Evolutionary conservation across 35 echinoderm and acorn worm genomes (phyloP), one percentile per base, ranked within the genome.

Genomic region (Apostichopus californicus): DNA sequence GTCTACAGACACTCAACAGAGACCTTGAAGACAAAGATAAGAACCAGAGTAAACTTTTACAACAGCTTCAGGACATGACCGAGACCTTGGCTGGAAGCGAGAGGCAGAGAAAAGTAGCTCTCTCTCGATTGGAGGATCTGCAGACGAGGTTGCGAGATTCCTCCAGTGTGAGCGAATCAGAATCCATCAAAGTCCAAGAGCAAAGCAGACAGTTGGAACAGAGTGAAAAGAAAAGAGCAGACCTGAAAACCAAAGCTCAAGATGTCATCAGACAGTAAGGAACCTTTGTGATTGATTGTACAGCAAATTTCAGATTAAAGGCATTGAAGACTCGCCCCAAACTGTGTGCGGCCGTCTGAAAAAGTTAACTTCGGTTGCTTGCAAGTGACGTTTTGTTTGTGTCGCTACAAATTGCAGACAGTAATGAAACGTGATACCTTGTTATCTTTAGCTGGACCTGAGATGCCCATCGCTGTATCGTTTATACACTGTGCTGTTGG

Each of bases 21-120:
- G 97, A 99, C 55, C 72, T 99, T 1, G 97, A 99, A 23, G 91
- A 85, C n/a, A 99, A 99, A 77, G 97, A 99, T 15, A 99, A 86
- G 8, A 90, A 93, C 54, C 92, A 93, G 22, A 80, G 13, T 7
- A 94, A 99, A 61, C 66, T 99, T 12, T 11, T 95, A 1, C 21
- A 80, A 22, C 91, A 96, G 86, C 86, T 99, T 17, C 91, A 95
- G 61, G 93, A 96, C 63, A 77, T 92, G 52, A 93, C 92, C 5
- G 95, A 96, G 3, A 81, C 90, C 70, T 87, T 96, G 6, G 92
- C 79, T 12, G 93, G 87, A 13, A 99, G 93, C 90, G 95, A 99
- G 72, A 86, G 91, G 22, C 91, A 99, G 60, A 83, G 93, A 56
- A 89, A 92, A 22, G 64, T 91, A 64, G 97, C 93, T 64, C 68